These are phyloP conservation scores for Scylla paramamosain DNA, from an alignment of 1,140 invertebrate genomes.

Conservation along the genomic window DNA sequence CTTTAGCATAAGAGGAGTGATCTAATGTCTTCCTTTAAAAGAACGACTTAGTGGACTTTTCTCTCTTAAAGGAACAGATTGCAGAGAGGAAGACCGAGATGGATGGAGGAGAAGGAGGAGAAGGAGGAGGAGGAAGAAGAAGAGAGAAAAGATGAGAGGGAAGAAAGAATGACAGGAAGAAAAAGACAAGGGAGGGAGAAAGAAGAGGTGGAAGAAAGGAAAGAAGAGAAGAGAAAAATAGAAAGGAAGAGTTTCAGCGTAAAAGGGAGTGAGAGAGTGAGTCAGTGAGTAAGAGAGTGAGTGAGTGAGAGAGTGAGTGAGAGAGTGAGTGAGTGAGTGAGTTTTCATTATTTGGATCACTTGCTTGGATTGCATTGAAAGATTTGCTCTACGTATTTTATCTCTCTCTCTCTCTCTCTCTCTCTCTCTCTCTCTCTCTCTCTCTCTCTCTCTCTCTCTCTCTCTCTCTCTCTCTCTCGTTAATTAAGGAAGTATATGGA, in stretches of 20 bases:
- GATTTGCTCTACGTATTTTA: not conserved
- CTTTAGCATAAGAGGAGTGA: no score
- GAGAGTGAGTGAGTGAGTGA: not conserved
- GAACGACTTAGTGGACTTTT: no score
- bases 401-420: slow-evolving; percentile 18
- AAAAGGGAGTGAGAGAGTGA: not conserved
- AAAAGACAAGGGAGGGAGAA: not conserved
- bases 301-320: not conserved
- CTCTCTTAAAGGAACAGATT: no score
- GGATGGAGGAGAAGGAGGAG: not conserved
- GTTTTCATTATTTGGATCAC: not conserved
- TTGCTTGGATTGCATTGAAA: not conserved
- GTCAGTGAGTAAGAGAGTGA: not conserved
- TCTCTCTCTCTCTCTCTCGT: not conserved
- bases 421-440: not conserved
- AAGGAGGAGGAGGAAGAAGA: not conserved
- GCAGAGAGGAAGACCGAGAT: no score
- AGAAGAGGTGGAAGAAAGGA: not conserved
- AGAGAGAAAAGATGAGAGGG: not conserved
- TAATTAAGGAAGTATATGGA: not conserved
- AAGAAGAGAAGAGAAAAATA: not conserved
- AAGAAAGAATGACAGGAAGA: not conserved
- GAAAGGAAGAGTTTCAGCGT: not conserved
- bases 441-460: not conserved
- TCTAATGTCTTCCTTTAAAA: no score